Conservation (phyloP, 1,140 invertebrate genomes). For the Polyergus mexicanus region DNA sequence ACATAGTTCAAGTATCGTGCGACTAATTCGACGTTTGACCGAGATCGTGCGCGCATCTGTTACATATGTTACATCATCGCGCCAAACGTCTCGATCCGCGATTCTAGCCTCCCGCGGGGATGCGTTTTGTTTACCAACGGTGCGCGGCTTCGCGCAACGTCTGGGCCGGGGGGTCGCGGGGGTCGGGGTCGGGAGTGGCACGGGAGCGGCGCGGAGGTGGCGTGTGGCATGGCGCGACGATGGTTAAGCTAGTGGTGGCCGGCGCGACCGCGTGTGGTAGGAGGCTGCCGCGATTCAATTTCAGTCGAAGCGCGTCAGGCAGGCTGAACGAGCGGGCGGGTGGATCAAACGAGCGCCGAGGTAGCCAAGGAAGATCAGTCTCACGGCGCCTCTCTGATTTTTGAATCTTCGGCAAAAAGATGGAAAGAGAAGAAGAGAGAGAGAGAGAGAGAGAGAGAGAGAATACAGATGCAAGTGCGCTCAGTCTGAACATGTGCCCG, state of each 20-base stretch:
- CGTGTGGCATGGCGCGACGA: constrained; percentile 37
- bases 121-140: constrained; percentile 66
- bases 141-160: neutral
- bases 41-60: constrained; percentile 30
- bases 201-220: constrained; percentile 7
- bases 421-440: neutral
- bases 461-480: neutral
- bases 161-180: neutral
- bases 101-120: constrained; percentile 12
- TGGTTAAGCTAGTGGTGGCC: constrained; percentile 67
- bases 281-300: constrained; percentile 79
- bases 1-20: neutral
- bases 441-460: neutral
- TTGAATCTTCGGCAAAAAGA: constrained; percentile 15
- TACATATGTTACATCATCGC: constrained; percentile 41
- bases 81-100: neutral
- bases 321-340: constrained; percentile 72
- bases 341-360: constrained; percentile 36
- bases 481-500: neutral
- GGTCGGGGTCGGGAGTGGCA: neutral
- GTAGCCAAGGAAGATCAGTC: constrained; percentile 1
- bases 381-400: constrained; percentile 61
- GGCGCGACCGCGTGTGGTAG: constrained; percentile 70
- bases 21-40: neutral
- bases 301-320: constrained; percentile 83